These are phyloP conservation scores for Labeo catla DNA, from an alignment of 2,113 vertebrate genomes.

Conservation along the genomic window DNA sequence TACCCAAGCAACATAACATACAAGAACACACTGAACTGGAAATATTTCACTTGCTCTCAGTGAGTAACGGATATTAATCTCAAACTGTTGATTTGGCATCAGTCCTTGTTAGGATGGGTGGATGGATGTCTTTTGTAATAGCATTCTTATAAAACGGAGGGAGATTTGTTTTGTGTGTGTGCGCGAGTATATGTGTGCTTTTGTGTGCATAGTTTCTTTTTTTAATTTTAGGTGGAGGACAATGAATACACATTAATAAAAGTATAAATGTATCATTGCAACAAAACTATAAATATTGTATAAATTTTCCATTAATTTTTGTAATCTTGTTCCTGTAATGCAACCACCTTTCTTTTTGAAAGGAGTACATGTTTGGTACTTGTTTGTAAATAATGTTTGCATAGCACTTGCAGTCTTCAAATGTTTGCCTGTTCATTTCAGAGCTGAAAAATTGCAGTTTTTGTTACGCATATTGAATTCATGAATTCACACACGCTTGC, in stretches of 20 bases:
- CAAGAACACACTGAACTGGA: constrained; percentile 68
- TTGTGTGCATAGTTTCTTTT: constrained; percentile 51
- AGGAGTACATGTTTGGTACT: constrained; percentile 90
- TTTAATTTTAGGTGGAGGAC: constrained; percentile 62
- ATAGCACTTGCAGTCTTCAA: constrained; percentile 88
- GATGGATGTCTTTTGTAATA: constrained; percentile 60
- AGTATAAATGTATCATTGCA: constrained; percentile 76
- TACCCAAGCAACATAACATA: constrained; percentile 43
- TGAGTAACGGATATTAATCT: constrained; percentile 41
- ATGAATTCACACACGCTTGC: constrained; percentile 83
- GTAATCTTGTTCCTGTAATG: constrained; percentile 84
- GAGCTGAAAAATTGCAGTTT: constrained; percentile 83
- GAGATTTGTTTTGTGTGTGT: constrained; percentile 57
- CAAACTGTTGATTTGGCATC: constrained; percentile 45
- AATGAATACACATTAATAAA: constrained; percentile 69
- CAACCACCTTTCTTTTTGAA: constrained; percentile 94
- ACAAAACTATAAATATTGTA: constrained; percentile 82
- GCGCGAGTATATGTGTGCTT: constrained; percentile 43
- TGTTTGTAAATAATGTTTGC: constrained; percentile 94
- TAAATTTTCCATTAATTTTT: constrained; percentile 77
- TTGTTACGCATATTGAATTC: constrained; percentile 85
- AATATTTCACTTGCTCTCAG: constrained; percentile 47
- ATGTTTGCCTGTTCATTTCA: constrained; percentile 84
- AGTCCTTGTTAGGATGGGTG: constrained; percentile 42
- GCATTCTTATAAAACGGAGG: constrained; percentile 55